phyloP scores from a whole-genome alignment of 2,888 invertebrate species.

The Clunio marinus region DNA sequence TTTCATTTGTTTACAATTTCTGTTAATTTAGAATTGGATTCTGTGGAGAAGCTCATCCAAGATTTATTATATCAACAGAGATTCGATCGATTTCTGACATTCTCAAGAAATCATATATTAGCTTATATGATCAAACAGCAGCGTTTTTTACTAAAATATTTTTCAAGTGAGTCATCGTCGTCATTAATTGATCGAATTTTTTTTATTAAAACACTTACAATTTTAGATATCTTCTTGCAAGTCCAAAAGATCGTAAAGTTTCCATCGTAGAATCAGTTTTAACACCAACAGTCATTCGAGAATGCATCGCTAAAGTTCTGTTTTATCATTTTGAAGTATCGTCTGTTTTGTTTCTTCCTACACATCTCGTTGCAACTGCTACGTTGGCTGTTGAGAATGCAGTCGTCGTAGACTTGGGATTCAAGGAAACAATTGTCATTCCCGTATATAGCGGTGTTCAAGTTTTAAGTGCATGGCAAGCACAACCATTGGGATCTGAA shows the following conservation, averaged over 20 bases:
- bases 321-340: slow-evolving; percentile 88
- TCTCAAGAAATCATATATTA: slow-evolving; percentile 59
- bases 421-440: slow-evolving; percentile 73
- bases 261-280: slow-evolving; percentile 88
- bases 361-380: slow-evolving; percentile 76
- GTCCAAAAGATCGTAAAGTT: slow-evolving; percentile 88
- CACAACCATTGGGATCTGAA: slow-evolving; percentile 71
- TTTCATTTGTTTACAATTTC: slow-evolving; percentile 37
- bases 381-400: slow-evolving; percentile 78
- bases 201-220: not conserved
- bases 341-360: slow-evolving; percentile 76
- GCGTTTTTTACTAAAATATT: slow-evolving; percentile 84
- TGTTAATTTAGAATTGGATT: slow-evolving; percentile 73
- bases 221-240: slow-evolving; percentile 76
- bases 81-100: slow-evolving; percentile 61
- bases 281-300: slow-evolving; percentile 73
- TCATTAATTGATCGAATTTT: slow-evolving; percentile 19
- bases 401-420: slow-evolving; percentile 84
- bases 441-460: slow-evolving; percentile 86
- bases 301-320: slow-evolving; percentile 85
- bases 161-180: slow-evolving; percentile 63
- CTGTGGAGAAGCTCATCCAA: slow-evolving; percentile 81
- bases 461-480: slow-evolving; percentile 77
- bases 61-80: slow-evolving; percentile 79
- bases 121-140: slow-evolving; percentile 79